phyloP scores from a whole-genome alignment of 1,140 invertebrate species.

The Lutraria rhynchaena region DNA sequence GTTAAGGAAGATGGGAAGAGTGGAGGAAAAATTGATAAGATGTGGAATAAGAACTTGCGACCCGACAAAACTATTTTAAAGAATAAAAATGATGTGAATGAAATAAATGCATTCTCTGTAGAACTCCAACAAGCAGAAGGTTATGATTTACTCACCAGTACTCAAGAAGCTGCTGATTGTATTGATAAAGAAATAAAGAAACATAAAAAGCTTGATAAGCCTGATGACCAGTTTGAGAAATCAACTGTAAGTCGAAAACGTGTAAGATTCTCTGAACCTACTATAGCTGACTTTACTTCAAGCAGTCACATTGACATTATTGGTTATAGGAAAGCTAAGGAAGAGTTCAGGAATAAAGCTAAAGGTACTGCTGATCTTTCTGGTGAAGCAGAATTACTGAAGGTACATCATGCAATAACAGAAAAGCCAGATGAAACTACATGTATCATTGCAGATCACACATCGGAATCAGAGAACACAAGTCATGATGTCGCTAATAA shows the following conservation, averaged over 20 bases:
- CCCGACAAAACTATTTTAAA: constrained; percentile 26
- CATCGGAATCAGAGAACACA: no score
- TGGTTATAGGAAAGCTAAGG: constrained; percentile 31
- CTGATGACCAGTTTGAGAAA: not conserved
- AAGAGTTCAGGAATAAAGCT: not conserved
- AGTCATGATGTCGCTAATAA: no score
- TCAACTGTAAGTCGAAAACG: not conserved
- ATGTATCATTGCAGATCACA: no score
- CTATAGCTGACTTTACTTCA: constrained; percentile 31
- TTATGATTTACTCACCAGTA: constrained; percentile 73
- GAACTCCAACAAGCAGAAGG: constrained; percentile 73
- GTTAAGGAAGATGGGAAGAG: not conserved
- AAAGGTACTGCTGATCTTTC: no score
- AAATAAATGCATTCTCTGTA: constrained; percentile 60
- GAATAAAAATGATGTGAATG: constrained; percentile 13
- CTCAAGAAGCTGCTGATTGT: constrained; percentile 67
- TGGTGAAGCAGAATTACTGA: no score
- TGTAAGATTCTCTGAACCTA: constrained; percentile 52
- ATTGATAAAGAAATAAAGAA: constrained; percentile 33
- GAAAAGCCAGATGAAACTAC: no score
- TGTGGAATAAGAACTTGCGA: constrained; percentile 14
- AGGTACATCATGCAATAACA: no score
- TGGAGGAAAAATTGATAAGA: constrained; percentile 9
- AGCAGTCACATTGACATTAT: constrained; percentile 28
- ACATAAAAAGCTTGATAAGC: not conserved